phyloP scores from a whole-genome alignment of 2,888 invertebrate genomes.

The Formica aserva region DNA sequence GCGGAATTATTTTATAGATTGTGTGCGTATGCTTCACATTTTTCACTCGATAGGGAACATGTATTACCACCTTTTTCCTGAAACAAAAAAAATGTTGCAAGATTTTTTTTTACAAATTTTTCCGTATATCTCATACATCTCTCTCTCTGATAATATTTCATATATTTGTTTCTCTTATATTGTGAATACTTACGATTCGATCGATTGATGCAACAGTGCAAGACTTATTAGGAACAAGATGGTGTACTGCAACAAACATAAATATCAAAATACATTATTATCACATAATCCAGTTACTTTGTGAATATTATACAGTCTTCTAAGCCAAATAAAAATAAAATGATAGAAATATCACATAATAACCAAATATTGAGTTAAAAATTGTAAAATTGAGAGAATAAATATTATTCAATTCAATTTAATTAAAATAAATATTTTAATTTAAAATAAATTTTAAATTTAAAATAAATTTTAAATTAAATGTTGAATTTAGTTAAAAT shows the following conservation, averaged over 20 bases:
- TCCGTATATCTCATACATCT: neutral
- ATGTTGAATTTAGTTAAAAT: conserved; percentile 1
- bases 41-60: conserved; percentile 90
- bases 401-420: neutral
- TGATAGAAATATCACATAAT: neutral
- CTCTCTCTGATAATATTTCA: neutral
- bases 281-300: neutral
- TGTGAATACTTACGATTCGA: conserved; percentile 66
- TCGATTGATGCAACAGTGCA: conserved; percentile 48
- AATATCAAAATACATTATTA: neutral
- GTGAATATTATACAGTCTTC: neutral
- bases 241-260: conserved; percentile 63
- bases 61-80: conserved; percentile 90
- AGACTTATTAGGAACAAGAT: conserved; percentile 53
- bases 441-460: neutral
- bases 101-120: neutral
- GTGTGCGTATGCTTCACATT: conserved; percentile 91
- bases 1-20: conserved; percentile 90
- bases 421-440: neutral
- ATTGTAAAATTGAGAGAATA: neutral
- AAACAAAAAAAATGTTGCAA: conserved; percentile 70
- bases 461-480: neutral
- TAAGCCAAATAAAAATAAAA: neutral
- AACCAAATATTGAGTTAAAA: neutral
- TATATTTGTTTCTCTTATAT: neutral